These are phyloP conservation scores for Hemicentrotus pulcherrimus DNA, from an alignment of 35 echinoderm and acorn worm species.

Conservation along the genomic window DNA sequence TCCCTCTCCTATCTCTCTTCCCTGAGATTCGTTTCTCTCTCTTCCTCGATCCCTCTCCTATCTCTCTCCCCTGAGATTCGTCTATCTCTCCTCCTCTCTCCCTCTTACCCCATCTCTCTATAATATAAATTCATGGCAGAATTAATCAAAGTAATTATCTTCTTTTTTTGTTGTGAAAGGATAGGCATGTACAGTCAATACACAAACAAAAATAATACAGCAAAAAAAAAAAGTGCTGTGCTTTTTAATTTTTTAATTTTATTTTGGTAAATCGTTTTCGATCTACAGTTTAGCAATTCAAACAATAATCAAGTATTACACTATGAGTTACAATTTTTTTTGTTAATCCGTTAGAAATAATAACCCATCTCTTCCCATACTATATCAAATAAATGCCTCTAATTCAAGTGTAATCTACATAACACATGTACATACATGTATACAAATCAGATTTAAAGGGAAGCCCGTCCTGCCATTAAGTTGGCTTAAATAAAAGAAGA, in stretches of 20 bases:
- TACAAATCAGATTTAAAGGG: not conserved
- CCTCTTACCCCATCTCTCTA: not conserved
- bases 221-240: not conserved
- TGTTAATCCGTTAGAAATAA: not conserved
- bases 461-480: not conserved
- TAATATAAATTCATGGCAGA: no score
- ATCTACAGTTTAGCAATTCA: conserved; percentile 4
- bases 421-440: not conserved
- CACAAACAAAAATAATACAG: not conserved
- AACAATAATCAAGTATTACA: not conserved
- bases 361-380: not conserved
- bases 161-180: no score
- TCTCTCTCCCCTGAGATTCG: no score
- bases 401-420: not conserved
- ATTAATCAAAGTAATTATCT: no score
- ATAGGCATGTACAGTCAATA: not conserved
- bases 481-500: not conserved
- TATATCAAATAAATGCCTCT: conserved; percentile 3
- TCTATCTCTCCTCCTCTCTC: not conserved
- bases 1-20: no score
- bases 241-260: not conserved
- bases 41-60: no score
- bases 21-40: no score
- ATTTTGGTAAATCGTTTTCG: not conserved
- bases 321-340: not conserved